These are phyloP conservation scores for Origma solitaria DNA, from an alignment of 2,113 vertebrate species.

Conservation along the genomic window DNA sequence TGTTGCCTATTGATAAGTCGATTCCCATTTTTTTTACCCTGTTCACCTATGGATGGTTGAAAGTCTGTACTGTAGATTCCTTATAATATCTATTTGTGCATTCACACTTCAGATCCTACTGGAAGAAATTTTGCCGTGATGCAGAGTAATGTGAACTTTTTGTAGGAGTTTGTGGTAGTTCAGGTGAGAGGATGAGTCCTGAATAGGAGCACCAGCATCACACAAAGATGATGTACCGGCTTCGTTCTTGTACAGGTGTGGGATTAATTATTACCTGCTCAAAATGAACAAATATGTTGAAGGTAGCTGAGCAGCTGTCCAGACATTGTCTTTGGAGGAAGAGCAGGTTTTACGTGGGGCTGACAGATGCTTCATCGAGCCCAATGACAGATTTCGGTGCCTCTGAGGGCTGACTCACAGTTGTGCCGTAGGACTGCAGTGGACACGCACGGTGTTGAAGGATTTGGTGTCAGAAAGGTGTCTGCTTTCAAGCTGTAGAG, in stretches of 20 bases:
- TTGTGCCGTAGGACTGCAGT: neutral
- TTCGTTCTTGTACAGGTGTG: neutral
- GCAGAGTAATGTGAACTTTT: neutral
- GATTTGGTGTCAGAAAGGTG: neutral
- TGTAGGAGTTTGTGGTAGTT: neutral
- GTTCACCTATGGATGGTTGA: neutral
- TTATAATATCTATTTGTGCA: neutral
- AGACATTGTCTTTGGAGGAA: neutral
- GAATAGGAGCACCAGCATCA: neutral
- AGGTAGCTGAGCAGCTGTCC: neutral
- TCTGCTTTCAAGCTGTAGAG: neutral
- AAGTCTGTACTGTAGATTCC: neutral
- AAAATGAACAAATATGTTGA: fast-evolving
- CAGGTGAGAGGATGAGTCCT: neutral
- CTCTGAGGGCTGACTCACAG: neutral
- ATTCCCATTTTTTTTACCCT: neutral
- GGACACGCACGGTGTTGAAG: fast-evolving
- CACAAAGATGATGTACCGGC: neutral
- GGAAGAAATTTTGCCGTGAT: neutral
- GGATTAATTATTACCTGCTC: neutral
- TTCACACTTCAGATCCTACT: neutral
- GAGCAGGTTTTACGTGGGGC: neutral
- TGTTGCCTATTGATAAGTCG: neutral
- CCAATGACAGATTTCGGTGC: fast-evolving
- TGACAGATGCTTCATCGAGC: neutral